These are phyloP conservation scores for Trachops cirrhosus DNA, from an alignment of 2,797 vertebrate genomes.

Conservation along the genomic window DNA sequence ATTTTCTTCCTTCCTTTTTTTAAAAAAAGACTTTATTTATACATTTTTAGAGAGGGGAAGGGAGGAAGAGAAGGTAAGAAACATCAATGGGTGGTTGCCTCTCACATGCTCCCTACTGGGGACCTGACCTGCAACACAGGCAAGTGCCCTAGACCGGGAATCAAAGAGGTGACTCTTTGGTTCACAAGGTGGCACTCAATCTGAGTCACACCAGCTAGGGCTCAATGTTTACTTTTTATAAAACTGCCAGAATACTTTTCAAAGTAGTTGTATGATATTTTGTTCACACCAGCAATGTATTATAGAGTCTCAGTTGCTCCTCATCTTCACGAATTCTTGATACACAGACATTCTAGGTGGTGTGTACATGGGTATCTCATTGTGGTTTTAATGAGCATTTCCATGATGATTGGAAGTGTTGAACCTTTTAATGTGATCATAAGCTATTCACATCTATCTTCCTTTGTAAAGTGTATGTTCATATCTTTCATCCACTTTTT, in stretches of 20 bases:
- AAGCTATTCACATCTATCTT: not conserved
- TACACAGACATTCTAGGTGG: not conserved
- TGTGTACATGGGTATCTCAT: not conserved
- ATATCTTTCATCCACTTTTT: not conserved
- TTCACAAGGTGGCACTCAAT: no score
- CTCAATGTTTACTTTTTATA: not conserved
- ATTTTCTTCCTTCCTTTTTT: not conserved
- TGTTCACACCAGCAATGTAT: not conserved
- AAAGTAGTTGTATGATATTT: not conserved
- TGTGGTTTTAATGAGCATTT: not conserved
- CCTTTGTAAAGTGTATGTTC: not conserved
- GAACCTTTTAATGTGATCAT: not conserved
- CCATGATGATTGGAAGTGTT: not conserved
- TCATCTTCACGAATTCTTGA: not conserved
- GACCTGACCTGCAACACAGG: no score
- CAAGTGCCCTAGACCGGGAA: no score
- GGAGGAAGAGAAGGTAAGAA: no score
- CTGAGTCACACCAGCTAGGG: no score
- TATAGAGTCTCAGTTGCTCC: not conserved
- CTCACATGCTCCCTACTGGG: no score
- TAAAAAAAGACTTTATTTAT: no score
- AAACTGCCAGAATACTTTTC: not conserved
- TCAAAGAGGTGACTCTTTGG: no score
- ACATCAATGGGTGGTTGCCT: no score
- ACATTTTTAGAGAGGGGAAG: no score